Conservation (phyloP, 1,140 invertebrate species). For the Cataglyphis hispanica region DNA sequence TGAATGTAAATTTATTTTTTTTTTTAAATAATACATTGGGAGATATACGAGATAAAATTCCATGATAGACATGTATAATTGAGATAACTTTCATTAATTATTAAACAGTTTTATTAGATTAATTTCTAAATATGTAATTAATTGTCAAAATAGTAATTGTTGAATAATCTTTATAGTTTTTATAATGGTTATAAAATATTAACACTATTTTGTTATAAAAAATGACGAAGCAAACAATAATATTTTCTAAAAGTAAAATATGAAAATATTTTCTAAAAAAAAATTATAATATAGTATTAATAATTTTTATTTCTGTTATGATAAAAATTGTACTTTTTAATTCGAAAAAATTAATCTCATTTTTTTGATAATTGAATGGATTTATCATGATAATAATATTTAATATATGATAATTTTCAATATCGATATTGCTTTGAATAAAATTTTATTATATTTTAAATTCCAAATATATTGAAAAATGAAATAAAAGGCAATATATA, state of each 20-base stretch:
- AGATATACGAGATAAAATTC: not conserved
- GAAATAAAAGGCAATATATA: not conserved
- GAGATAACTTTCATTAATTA: not conserved
- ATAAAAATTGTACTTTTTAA: not conserved
- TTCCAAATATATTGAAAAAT: not conserved
- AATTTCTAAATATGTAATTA: not conserved
- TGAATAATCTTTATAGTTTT: not conserved
- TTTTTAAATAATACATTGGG: not conserved
- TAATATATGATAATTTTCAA: not conserved
- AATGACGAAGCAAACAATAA: no score
- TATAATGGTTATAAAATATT: no score
- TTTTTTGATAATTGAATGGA: constrained; percentile 18
- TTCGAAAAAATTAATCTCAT: not conserved
- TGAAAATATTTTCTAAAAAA: no score
- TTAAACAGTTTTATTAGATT: constrained; percentile 5
- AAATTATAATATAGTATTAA: not conserved
- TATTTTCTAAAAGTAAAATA: no score
- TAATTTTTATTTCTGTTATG: constrained; percentile 2
- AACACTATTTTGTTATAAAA: no score
- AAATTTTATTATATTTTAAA: not conserved
- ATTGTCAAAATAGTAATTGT: not conserved
- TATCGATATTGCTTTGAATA: not conserved
- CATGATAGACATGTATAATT: no score
- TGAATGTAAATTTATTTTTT: constrained; percentile 30
- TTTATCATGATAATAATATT: not conserved